Conservation (phyloP, 2,113 vertebrate species). For the Sylvilagus bachmani region DNA sequence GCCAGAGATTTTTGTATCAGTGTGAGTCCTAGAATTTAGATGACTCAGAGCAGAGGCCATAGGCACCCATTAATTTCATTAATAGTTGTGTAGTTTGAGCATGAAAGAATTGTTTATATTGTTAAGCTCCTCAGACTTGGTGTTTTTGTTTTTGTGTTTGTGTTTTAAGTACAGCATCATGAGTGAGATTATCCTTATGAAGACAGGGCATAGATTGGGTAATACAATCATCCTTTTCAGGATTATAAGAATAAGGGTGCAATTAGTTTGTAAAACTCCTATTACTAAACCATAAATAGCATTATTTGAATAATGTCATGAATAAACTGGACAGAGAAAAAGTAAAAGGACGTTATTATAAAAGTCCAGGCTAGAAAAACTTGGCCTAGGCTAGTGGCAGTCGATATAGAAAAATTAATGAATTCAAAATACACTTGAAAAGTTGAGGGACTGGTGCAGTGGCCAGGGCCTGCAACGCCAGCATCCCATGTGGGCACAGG, state of each 20-base stretch:
- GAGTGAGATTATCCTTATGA: background rate
- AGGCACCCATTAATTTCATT: background rate
- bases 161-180: background rate
- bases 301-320: background rate
- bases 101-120: background rate
- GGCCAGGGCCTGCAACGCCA: too few species aligned
- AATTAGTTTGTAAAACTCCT: background rate
- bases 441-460: background rate
- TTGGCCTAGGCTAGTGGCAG: accelerated
- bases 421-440: background rate
- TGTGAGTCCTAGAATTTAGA: background rate
- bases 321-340: background rate
- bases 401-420: background rate
- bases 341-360: background rate
- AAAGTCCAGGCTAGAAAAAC: background rate
- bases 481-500: too few species aligned
- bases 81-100: background rate
- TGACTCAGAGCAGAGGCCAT: background rate
- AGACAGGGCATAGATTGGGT: background rate
- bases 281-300: constrained; percentile 6
- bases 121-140: background rate
- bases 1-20: background rate
- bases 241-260: background rate
- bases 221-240: background rate
- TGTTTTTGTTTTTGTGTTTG: background rate